Conservation (phyloP, 2,113 vertebrate genomes). For the Oreocharis arfaki region DNA sequence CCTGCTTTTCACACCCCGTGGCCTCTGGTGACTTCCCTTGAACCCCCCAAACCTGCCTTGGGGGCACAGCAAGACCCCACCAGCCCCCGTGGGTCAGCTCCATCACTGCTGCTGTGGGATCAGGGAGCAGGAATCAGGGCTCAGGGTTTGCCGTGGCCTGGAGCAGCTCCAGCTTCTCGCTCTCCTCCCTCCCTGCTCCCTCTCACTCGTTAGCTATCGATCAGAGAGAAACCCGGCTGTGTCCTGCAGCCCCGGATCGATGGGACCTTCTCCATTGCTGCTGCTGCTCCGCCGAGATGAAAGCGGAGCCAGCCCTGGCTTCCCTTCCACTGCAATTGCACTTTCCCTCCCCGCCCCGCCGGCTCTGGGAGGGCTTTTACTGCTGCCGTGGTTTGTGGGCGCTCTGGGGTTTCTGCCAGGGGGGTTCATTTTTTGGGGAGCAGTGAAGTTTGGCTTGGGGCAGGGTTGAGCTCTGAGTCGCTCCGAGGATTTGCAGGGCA, state of each 20-base stretch:
- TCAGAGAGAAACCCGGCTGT: neutral
- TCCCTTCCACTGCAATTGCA: neutral
- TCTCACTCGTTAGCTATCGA: neutral
- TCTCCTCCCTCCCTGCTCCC: neutral
- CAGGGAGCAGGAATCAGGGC: neutral
- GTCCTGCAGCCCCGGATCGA: neutral
- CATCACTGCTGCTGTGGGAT: accelerated
- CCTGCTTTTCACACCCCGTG: neutral
- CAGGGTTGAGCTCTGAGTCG: neutral
- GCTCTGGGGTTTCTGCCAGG: neutral
- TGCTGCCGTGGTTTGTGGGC: accelerated
- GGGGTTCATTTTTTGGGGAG: neutral
- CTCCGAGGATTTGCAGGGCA: neutral
- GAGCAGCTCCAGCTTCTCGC: neutral
- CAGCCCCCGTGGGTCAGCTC: neutral
- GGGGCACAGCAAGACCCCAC: neutral
- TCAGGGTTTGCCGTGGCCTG: neutral
- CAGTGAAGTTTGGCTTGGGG: neutral
- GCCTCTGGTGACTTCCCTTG: neutral
- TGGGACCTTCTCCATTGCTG: neutral
- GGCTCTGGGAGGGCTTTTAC: neutral
- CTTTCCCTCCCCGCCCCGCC: accelerated
- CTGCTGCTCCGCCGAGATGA: neutral
- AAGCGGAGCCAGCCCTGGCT: accelerated
- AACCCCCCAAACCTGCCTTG: neutral